A percentile compares a stretch with the other conserved stretches of the same genome.
Evolutionary conservation across 1,140 invertebrate species (phyloP).

Genomic region (Globodera rostochiensis): DNA sequence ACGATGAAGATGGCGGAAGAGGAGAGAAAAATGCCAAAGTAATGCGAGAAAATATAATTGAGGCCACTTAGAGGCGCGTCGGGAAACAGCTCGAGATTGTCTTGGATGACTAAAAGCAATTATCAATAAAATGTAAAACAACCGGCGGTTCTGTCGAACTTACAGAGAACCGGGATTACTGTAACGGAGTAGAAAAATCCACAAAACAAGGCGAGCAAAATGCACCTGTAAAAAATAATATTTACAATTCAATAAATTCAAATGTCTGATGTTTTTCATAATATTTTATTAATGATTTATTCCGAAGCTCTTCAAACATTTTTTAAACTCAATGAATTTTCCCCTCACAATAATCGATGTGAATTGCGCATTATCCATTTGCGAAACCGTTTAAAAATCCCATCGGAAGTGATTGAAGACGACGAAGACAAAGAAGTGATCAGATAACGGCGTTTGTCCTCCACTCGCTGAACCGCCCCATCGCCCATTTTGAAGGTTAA

Average conservation of each 20-base stretch:
- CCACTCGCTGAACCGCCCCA: not conserved
- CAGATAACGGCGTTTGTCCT: not conserved
- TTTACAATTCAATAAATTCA: too few species aligned
- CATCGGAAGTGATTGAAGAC: not conserved
- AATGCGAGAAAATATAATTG: conserved; percentile 48
- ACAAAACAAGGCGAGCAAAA: conserved; percentile 41
- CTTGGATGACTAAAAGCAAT: conserved; percentile 33
- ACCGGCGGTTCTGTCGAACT: not conserved
- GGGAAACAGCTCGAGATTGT: conserved; percentile 30
- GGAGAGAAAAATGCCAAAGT: conserved; percentile 46
- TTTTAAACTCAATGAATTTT: not conserved
- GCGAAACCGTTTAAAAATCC: conserved; percentile 16
- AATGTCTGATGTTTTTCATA: too few species aligned
- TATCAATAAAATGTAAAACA: not conserved
- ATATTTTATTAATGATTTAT: not conserved
- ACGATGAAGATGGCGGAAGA: conserved; percentile 41
- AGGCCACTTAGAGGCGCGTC: conserved; percentile 32
- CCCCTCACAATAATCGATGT: conserved; percentile 14
- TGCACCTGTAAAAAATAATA: conserved; percentile 28
- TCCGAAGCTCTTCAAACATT: not conserved
- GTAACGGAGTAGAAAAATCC: conserved; percentile 46
- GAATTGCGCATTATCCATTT: conserved; percentile 33
- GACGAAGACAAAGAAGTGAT: not conserved
- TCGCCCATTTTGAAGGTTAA: conserved; percentile 13
- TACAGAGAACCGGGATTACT: conserved; percentile 38